phyloP scores from a whole-genome alignment of 2,113 vertebrate genomes.

The Falco punctatus region DNA sequence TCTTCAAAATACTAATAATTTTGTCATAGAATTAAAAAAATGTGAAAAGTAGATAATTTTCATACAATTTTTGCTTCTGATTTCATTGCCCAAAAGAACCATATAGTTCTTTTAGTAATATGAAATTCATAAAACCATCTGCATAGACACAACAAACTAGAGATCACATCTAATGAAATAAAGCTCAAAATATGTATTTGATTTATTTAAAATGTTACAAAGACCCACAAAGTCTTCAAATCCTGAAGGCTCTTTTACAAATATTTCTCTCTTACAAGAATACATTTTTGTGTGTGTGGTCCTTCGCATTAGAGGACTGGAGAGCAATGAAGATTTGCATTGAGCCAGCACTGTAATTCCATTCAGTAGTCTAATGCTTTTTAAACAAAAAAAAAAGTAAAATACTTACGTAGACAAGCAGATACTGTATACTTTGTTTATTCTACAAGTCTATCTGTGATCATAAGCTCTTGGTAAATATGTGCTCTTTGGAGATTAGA shows the following conservation, averaged over 20 bases:
- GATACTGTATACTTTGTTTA: conserved; percentile 41
- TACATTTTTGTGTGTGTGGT: background rate
- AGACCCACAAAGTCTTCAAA: background rate
- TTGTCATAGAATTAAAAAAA: background rate
- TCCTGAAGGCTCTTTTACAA: background rate
- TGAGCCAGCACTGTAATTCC: background rate
- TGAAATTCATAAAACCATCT: background rate
- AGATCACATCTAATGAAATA: background rate
- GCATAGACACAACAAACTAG: background rate
- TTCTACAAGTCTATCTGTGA: conserved; percentile 41
- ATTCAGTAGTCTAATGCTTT: conserved; percentile 32
- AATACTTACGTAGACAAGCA: conserved; percentile 15
- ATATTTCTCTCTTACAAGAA: background rate
- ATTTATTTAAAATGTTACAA: background rate
- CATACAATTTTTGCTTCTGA: background rate
- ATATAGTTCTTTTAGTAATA: background rate
- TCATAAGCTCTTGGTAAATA: conserved; percentile 62
- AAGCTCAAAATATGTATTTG: background rate
- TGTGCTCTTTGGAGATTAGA: conserved; percentile 60
- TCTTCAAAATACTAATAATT: background rate
- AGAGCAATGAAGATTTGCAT: background rate
- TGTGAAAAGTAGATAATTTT: background rate
- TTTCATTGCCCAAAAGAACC: background rate
- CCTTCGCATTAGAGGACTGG: background rate
- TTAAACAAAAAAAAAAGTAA: background rate